Base-by-base conservation (phyloP, 2,113 vertebrate species). In the Leptocoma aspasia region DNA sequence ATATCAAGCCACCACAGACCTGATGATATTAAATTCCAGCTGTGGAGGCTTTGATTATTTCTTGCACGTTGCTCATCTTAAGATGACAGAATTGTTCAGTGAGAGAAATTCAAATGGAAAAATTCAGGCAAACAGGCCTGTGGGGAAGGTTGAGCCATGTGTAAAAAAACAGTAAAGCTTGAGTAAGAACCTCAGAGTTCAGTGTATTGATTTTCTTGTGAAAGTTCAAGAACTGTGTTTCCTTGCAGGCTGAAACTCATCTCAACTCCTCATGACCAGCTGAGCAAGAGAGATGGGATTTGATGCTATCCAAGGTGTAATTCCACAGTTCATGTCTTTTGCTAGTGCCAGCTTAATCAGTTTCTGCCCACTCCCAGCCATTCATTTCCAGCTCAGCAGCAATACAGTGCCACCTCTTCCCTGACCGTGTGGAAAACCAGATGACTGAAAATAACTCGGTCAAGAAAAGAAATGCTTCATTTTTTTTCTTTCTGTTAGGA, bases 341-440 rank as follows among this genome's bases (percentile, higher is more conserved):
- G 39, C 72, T 78, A 28, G 72, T 59, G 27, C 59, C 64, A 56
- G 39, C 52, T 78, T 81, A 89, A 90, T 94, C 87, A 89, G 35
- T 78, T 93, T 86, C 80, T 86, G 64, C 91, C 73, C 78, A 71
- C 52, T 59, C 80, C 54, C 64, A 78, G 83, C 80, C 89, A n/a
- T 83, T 90, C 86, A 86, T 96, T 96, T 86, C 94, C 96, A 96
- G 90, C 91, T 86, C 94, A 89, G 94, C 91, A 81, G 94, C 89
- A 83, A 13, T 33, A 68, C 39, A 4, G 47, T 63, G 71, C 94
- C 86, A 19, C 73, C 75, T 75, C 82, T 73, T 66, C 20, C 76
- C 71, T 70, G 75, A 17, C 68, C 0, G 0, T 7, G 45, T 42
- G 54, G 45, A 66, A 80, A 92, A 69, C 3, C 50, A 83, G 35